These are phyloP conservation scores for Trissonchulus latispiculum DNA, from an alignment of 2,888 invertebrate genomes.

Conservation along the genomic window DNA sequence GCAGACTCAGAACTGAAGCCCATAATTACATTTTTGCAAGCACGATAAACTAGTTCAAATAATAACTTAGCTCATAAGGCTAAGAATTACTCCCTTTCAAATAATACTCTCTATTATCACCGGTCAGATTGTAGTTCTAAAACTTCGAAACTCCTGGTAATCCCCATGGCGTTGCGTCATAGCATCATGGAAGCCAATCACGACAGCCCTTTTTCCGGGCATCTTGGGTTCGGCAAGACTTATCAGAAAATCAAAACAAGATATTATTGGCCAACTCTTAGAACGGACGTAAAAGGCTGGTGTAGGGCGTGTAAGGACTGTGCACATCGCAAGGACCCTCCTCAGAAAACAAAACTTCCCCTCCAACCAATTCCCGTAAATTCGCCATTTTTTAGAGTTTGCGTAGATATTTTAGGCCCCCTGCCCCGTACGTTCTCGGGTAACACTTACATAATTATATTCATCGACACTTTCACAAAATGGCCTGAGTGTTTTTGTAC, in stretches of 20 bases:
- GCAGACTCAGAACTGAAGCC: too few relatives aligned
- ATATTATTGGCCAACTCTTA: constrained; percentile 29
- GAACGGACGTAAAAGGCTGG: constrained; percentile 22
- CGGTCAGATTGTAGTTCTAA: too few relatives aligned
- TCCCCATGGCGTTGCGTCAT: neutral
- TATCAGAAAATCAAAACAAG: constrained; percentile 17
- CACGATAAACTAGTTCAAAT: too few relatives aligned
- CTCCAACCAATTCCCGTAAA: constrained; percentile 23
- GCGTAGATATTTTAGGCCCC: constrained; percentile 31
- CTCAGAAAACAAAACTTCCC: constrained; percentile 11
- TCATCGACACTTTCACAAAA: constrained; percentile 28
- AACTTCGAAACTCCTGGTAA: neutral
- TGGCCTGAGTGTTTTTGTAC: constrained; percentile 34
- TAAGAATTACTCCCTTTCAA: too few relatives aligned
- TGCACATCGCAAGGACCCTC: constrained; percentile 21
- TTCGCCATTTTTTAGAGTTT: constrained; percentile 29
- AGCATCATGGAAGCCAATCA: constrained; percentile 18
- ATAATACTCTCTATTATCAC: too few relatives aligned
- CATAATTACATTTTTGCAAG: too few relatives aligned
- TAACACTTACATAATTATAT: constrained; percentile 30
- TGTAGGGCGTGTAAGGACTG: constrained; percentile 26
- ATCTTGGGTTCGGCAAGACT: constrained; percentile 29
- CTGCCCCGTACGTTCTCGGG: constrained; percentile 25
- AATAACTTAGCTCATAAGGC: too few relatives aligned
- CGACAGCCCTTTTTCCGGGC: constrained; percentile 25